phyloP scores from a whole-genome alignment of 2,797 vertebrate species.

The Hippocampus kuda region DNA sequence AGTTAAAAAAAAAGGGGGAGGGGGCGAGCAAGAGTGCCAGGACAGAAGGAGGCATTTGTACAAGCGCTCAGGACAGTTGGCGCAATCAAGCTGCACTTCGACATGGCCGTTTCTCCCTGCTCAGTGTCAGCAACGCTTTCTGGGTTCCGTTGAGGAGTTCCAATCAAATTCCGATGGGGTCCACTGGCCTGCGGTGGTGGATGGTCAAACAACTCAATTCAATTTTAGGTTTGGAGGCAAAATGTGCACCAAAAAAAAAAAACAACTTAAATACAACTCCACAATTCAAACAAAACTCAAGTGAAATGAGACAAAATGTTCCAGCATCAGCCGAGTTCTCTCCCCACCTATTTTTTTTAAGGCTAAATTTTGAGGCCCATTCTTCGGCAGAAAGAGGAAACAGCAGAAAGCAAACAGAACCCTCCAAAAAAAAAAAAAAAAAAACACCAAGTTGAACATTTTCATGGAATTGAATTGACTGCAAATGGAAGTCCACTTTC shows the following conservation, averaged over 20 bases:
- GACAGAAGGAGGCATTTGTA: conserved; percentile 25
- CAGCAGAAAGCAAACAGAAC: no score
- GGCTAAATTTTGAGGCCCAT: no score
- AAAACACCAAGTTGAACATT: no score
- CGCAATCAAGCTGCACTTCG: conserved; percentile 15
- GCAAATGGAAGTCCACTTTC: background rate
- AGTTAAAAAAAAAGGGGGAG: conserved; percentile 37
- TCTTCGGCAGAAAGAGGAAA: no score
- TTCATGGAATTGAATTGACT: no score
- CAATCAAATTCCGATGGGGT: background rate
- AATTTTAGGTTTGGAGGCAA: background rate
- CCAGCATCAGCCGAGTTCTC: no score
- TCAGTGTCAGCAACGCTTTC: background rate
- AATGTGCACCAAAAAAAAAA: conserved; percentile 21
- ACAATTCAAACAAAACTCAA: no score
- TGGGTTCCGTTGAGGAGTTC: background rate
- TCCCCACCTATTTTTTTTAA: no score
- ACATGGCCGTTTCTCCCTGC: background rate
- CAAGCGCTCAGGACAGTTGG: conserved; percentile 9
- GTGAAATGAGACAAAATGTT: no score
- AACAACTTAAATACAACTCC: conserved; percentile 16
- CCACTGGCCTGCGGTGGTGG: background rate
- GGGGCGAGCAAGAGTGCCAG: conserved; percentile 21
- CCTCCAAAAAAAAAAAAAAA: no score
- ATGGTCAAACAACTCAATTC: background rate